Conservation (phyloP, 2,888 invertebrate genomes). For the Ormyrus labotus region DNA sequence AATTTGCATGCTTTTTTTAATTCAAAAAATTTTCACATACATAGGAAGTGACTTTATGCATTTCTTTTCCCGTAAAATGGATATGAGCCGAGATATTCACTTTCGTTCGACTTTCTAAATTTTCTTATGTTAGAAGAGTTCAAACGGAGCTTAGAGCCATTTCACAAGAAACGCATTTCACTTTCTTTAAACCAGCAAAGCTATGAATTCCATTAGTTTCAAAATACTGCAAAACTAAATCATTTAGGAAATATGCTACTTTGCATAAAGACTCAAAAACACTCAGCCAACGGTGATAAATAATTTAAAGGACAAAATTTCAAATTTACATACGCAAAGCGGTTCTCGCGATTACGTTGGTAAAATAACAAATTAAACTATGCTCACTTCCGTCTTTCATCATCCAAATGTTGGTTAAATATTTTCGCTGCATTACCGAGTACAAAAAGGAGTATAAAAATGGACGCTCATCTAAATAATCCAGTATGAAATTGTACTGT, state of each 20-base stretch:
- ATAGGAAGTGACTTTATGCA: conserved; percentile 24
- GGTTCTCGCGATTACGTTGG: too few relatives aligned
- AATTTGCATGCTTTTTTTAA: neutral
- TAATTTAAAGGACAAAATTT: too few relatives aligned
- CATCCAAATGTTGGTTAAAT: too few relatives aligned
- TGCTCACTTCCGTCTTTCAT: too few relatives aligned
- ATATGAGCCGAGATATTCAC: conserved; percentile 36
- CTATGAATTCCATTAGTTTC: too few relatives aligned
- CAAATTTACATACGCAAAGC: too few relatives aligned
- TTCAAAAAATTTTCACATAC: conserved; percentile 3
- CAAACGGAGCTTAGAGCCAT: conserved; percentile 33
- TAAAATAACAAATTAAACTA: too few relatives aligned
- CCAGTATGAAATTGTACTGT: conserved; percentile 16
- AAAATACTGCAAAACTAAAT: too few relatives aligned
- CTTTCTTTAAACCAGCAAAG: conserved; percentile 22
- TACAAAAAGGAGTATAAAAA: too few relatives aligned
- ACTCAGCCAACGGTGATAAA: too few relatives aligned
- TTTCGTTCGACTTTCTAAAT: conserved; percentile 52
- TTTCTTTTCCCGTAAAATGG: conserved; percentile 40
- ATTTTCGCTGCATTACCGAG: too few relatives aligned
- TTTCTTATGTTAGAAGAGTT: conserved; percentile 39
- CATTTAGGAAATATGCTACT: neutral
- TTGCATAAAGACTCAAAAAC: neutral
- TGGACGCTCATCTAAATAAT: conserved; percentile 30
- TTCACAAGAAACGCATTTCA: conserved; percentile 43